Evolutionary conservation across 2,113 vertebrate genomes (phyloP), one percentile per base, ranked within the genome.

Genomic region (Noturus placidus): DNA sequence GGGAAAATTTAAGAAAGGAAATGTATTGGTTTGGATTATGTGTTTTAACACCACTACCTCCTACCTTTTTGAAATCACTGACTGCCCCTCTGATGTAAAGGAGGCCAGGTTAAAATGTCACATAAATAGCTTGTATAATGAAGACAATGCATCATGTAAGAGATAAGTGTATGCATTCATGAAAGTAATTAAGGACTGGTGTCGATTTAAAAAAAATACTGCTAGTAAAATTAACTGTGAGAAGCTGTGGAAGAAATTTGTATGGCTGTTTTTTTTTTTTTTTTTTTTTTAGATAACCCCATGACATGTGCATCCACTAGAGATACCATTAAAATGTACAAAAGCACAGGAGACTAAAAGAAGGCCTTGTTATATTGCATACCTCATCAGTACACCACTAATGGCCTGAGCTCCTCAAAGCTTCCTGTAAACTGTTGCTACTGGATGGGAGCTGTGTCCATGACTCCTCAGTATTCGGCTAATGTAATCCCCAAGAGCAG

Each of bases 401-500:
- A n/a, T 69, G 46, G 15, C 22, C 72, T 25, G 70, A 83, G 59
- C 52, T 83, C 56, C 81, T 19, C 15, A 4, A 74, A 56, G 86
- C 35, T 74, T 61, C 46, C n/a, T 83, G 42, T 8, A 69, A 10
- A 46, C 33, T 56, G 42, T 35, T 50, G 63, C 25, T 89, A 61
- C 69, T 54, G 27, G 35, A 27, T 20, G 15, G 33, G 54, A 54
- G 57, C 69, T 4, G 89, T 83, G 33, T 61, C 88, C 85, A 84
- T 84, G 88, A 46, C 54, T 20, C 3, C 77, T 63, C 27, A 38
- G 52, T n/a, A 19, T 30, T 74, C 15, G 3, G 42, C 38, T 63
- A 88, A 87, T 50, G 8, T 65, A 65, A 81, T 85, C 65, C 65
- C 81, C 67, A 6, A 83, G 33, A 69, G 33, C 54, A 80, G 61